Percentiles rank a stretch among this genome's conserved stretches.
Evolutionary conservation across 1,140 invertebrate genomes (phyloP).

Genomic region (Mamestra configurata): DNA sequence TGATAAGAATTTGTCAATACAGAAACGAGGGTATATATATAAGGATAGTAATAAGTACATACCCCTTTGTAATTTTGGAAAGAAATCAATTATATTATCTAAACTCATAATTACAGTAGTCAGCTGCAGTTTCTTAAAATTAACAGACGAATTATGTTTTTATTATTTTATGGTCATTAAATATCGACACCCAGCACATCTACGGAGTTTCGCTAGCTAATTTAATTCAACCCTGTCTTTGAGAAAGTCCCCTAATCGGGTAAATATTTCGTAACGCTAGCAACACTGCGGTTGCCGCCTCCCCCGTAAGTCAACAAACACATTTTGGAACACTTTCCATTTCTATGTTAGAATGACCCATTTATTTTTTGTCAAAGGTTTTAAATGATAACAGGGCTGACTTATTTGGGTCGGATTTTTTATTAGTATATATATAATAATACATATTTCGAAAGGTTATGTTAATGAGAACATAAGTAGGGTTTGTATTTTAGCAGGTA

Average conservation of each 20-base stretch:
- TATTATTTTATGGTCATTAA: too few relatives aligned
- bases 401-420: slow-evolving; percentile 14
- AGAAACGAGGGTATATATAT: too few relatives aligned
- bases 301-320: slow-evolving; percentile 30
- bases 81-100: too few relatives aligned
- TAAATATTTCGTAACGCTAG: background rate
- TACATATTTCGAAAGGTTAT: background rate
- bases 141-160: too few relatives aligned
- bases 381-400: background rate
- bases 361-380: background rate
- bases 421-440: background rate
- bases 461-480: background rate
- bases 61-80: too few relatives aligned
- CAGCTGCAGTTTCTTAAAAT: too few relatives aligned
- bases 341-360: slow-evolving; percentile 8
- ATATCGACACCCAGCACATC: too few relatives aligned
- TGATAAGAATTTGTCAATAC: too few relatives aligned
- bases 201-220: background rate
- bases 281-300: slow-evolving; percentile 41
- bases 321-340: slow-evolving; percentile 37
- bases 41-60: too few relatives aligned
- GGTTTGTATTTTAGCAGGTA: background rate
- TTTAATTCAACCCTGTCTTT: background rate
- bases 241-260: background rate
- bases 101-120: too few relatives aligned